Evolutionary conservation across 2,888 invertebrate species (phyloP), one percentile per base, ranked within the genome.

Genomic region (Priocnemis perturbator): DNA sequence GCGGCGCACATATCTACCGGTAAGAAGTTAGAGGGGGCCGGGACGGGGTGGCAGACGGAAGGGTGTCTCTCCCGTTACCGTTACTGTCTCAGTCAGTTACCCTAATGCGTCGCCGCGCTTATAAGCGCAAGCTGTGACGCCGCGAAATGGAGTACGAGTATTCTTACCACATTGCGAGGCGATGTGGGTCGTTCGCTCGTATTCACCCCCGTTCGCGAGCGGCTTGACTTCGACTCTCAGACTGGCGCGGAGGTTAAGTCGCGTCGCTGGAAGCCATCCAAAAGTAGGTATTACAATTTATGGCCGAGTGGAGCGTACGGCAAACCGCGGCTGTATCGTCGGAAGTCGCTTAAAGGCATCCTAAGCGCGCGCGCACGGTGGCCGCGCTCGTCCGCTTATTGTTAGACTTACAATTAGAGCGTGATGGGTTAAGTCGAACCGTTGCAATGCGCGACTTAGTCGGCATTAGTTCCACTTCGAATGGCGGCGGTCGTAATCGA

Each of bases 231-330:
- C 37, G 21, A 7, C 26, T 21, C 55, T 23, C 20, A 5, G 60
- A 63, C 58, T 56, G 64, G 19, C 58, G 67, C 70, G 66, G 63
- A 73, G 77, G 76, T 74, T 74, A 64, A 73, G 53, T 68, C 76
- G 73, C 64, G 69, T 73, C 65, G 64, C 76, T 83, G 83, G 80
- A 83, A 73, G 64, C 68, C 65, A 68, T 82, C 82, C 83, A 82
- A 79, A 80, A 79, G 67, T 74, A 69, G 61, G 65, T 76, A 74
- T 73, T 70, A 73, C 76, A 56, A 79, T 81, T 82, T 79, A 80
- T 65, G 74, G 71, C 64, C 65, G 65, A 26, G 63, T 44, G 59
- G 45, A 2, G 26, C 50, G 30, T 59, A 23, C 47, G 19, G 23
- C 7, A 52, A 50, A 58, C 60, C 47, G 37, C 37, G 1, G 37